Evolutionary conservation across 2,113 vertebrate species (phyloP), one percentile per base, ranked within the genome.

Genomic region (Mirza zaza): DNA sequence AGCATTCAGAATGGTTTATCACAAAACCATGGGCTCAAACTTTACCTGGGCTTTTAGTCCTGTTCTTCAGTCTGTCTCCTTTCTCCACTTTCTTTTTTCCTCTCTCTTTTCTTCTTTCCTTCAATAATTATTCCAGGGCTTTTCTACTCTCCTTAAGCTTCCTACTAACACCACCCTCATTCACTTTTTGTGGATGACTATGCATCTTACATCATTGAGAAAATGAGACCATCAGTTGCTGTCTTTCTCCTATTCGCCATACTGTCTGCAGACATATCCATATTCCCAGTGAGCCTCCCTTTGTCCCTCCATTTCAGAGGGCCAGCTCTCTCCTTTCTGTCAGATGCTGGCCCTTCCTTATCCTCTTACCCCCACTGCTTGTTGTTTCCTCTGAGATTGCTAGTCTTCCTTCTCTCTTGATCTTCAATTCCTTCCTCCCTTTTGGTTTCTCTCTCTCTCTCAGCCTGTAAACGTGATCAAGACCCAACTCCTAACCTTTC

Each of bases 121-220:
- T 79, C 36, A 65, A 34, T 20, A 34, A 45, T 65, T 89, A 71
- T 59, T 71, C 32, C 9, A 32, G 75, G n/a, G n/a, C 2, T 11
- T 68, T 91, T 75, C 50, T 79, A 32, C 3, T 65, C 59, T 59
- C 4, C 11, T 73, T 91, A 36, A 48, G 21, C 14, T 91, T 11
- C 68, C 36, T 79, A 29, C 29, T 83, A 86, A 61, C 27, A 79
- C 27, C 11, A 2, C 18, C 10, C 6, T 75, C 15, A 29, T 75
- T 93, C 50, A 14, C 39, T 63, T 92, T 93, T 93, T 90, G 20
- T 63, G 50, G 67, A 21, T 84, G 59, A 91, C 71, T 90, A 27
- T 85, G n/a, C 39, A 34, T 50, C n/a, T 81, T 39, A 68, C 10
- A 81, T 94, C 80, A 21, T 39, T 77, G 70, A 70, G 61, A 79